phyloP scores from a whole-genome alignment of 1,140 invertebrate genomes.

The Drosophila virilis region DNA sequence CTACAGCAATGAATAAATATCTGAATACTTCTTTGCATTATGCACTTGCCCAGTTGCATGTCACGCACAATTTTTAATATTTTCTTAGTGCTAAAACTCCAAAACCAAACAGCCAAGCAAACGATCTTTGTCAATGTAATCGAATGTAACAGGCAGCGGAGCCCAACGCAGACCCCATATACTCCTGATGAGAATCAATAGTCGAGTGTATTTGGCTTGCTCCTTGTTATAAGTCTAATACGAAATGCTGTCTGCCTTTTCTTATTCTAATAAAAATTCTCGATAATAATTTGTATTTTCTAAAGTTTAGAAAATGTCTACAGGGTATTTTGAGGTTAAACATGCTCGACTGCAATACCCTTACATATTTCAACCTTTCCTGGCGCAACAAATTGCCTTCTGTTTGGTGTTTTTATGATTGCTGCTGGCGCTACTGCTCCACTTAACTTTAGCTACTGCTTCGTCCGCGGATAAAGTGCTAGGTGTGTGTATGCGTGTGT shows the following conservation, averaged over 20 bases:
- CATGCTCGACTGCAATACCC: not conserved
- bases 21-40: conserved; percentile 29
- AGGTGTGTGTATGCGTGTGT: conserved; percentile 24
- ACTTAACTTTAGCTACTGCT: conserved; percentile 59
- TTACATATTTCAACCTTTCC: conserved; percentile 6
- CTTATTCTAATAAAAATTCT: no score
- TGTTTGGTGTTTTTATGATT: conserved; percentile 46
- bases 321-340: not conserved
- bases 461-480: conserved; percentile 7
- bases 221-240: no score
- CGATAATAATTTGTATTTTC: no score
- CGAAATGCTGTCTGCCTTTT: no score
- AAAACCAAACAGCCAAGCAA: not conserved
- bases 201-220: no score
- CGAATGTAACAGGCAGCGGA: no score
- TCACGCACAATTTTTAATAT: conserved; percentile 72
- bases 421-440: conserved; percentile 26
- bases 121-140: no score
- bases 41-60: conserved; percentile 38
- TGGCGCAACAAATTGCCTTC: conserved; percentile 71
- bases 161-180: no score
- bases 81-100: conserved; percentile 35
- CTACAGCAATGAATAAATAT: conserved; percentile 25
- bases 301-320: no score
- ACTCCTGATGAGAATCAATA: no score